Base-by-base conservation (phyloP, 2,797 vertebrate genomes). In the Antrozous pallidus region DNA sequence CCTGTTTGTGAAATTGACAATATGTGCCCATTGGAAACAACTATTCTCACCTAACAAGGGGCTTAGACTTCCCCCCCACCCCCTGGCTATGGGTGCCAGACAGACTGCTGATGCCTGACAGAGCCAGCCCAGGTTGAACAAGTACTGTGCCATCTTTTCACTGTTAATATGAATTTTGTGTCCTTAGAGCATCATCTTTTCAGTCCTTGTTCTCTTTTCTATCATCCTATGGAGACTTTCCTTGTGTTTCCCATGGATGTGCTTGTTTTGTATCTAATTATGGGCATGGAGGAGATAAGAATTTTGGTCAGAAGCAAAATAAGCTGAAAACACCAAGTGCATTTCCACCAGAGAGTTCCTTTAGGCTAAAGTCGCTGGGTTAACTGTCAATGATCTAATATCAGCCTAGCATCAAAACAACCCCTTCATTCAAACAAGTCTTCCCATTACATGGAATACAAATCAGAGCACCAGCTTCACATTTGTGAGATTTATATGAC, bases 401-500 rank as follows among this genome's bases (percentile, higher is more conserved):
- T 91, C 94, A 96, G 73, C 88, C 75, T 40, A 78, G 45, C 80
- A 96, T 95, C 88, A 95, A 95, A 97, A 82, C 56, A 86, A 90
- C 82, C 77, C 88, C 96, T 96, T 97, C 96, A 97, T 97, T 98
- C 97, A 96, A 93, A 97, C 65, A 97, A 96, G 96, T 85, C 65
- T 94, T 97, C 82, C 94, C 86, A 85, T 96, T 95, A 95, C 51
- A 5, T 67, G 54, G 93, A 96, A 96, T 95, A 97, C 87, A 97
- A 96, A 97, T 97, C 75, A 74, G 96, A 97, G 88, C 28, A 75
- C 92, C 94, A 49, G 96, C 97, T 96, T 96, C 96, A 93, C 95
- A 98, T 98, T 96, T 98, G 75, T 93, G 82, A 98, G 98, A 98
- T 98, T 98, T 98, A 98, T 98, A 91, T 1, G 96, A 90, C 86